A percentile compares a stretch with the other conserved stretches of the same genome.
phyloP scores from a whole-genome alignment of 2,888 invertebrate genomes.

The Metopia argyrocephala region DNA sequence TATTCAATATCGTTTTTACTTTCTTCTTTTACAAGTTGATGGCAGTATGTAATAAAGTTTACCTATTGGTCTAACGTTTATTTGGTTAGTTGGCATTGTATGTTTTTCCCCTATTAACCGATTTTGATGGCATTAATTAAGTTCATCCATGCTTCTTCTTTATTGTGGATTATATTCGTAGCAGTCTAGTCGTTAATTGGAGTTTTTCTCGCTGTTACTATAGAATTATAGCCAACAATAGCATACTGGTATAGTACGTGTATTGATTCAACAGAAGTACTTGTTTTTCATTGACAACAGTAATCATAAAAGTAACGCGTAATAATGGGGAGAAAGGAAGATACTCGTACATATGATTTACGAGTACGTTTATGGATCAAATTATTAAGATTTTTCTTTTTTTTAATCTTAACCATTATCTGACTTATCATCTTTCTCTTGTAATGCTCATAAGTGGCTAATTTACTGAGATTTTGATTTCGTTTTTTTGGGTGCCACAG shows the following conservation, averaged over 20 bases:
- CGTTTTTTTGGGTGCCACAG: background rate
- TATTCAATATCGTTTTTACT: background rate
- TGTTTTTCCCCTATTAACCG: background rate
- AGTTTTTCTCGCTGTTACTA: background rate
- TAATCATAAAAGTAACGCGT: no score
- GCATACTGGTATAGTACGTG: no score
- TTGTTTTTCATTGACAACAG: no score
- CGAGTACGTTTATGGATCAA: background rate
- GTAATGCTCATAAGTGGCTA: constrained; percentile 14
- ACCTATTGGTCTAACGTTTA: background rate
- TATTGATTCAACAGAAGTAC: background rate
- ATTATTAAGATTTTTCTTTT: background rate
- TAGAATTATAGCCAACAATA: constrained; percentile 3
- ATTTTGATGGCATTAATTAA: constrained; percentile 1
- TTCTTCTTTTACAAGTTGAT: background rate
- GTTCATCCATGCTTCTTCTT: background rate
- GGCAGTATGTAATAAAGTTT: background rate
- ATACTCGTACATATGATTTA: background rate
- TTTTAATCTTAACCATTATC: no score
- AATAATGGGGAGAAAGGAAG: background rate
- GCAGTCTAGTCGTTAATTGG: background rate
- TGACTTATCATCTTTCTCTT: constrained; percentile 23
- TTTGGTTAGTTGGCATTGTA: background rate
- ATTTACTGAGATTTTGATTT: constrained; percentile 41
- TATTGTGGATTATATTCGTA: background rate